A percentile compares a stretch with the other conserved stretches of the same genome.
These are phyloP conservation scores for Micromussa lordhowensis DNA, from an alignment of 92 coral and sea anemone species.

Conservation along the genomic window DNA sequence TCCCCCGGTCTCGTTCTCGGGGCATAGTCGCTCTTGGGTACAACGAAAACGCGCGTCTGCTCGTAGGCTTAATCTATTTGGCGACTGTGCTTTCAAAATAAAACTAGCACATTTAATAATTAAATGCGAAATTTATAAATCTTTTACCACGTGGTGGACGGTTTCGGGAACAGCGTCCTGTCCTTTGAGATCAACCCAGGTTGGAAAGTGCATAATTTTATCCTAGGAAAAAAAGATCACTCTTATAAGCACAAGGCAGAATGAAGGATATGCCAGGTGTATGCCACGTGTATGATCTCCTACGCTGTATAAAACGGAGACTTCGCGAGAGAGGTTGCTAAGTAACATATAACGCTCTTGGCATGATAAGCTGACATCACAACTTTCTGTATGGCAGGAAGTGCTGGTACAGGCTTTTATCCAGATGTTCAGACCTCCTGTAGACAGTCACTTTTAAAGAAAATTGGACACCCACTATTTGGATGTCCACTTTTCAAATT, in stretches of 20 bases:
- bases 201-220: conserved; percentile 96
- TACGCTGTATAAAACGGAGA: neutral
- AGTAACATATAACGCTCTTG: neutral
- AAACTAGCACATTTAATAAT: neutral
- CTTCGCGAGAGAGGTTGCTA: neutral
- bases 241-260: neutral
- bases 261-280: neutral
- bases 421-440: too few relatives aligned
- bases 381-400: neutral
- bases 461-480: too few relatives aligned
- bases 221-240: conserved; percentile 58
- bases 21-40: too few relatives aligned
- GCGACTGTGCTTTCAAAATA: neutral
- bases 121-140: too few relatives aligned
- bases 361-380: neutral
- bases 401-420: neutral
- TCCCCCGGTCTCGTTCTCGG: too few relatives aligned
- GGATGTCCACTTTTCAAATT: too few relatives aligned
- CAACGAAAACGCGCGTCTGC: too few relatives aligned
- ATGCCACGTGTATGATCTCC: neutral
- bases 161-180: conserved; percentile 97
- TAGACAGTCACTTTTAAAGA: too few relatives aligned
- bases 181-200: conserved; percentile 98
- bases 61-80: too few relatives aligned
- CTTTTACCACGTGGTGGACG: conserved; percentile 95